phyloP scores from a whole-genome alignment of 2,888 invertebrate species.

The Lamproptera curius region DNA sequence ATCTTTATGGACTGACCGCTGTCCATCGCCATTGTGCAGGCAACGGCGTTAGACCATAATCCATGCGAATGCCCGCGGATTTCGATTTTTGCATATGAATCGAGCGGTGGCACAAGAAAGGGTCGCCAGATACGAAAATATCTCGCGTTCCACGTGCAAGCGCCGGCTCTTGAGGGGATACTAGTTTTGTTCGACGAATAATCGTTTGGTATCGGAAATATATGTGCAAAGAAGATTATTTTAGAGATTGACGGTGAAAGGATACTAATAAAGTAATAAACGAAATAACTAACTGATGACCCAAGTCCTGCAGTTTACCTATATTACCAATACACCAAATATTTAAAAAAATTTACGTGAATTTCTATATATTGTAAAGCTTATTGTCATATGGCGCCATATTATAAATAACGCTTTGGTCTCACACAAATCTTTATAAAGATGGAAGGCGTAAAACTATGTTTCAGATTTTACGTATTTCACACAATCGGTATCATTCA shows the following conservation, averaged over 20 bases:
- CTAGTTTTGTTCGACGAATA: too few species aligned
- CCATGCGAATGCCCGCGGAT: conserved; percentile 45
- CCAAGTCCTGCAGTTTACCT: background rate
- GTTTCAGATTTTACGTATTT: too few species aligned
- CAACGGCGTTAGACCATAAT: conserved; percentile 72
- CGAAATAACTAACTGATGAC: background rate
- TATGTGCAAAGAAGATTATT: too few species aligned
- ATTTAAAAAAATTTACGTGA: background rate
- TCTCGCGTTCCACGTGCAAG: conserved; percentile 7
- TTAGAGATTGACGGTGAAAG: too few species aligned
- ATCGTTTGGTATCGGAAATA: too few species aligned
- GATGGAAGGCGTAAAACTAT: too few species aligned
- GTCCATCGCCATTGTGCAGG: conserved; percentile 53
- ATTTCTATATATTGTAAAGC: too few species aligned
- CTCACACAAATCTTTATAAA: too few species aligned
- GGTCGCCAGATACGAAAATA: conserved; percentile 8
- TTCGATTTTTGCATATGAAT: conserved; percentile 63
- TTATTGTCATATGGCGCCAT: too few species aligned
- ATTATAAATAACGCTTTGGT: too few species aligned
- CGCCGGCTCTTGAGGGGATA: conserved; percentile 1
- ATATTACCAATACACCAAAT: background rate
- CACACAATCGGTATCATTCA: background rate
- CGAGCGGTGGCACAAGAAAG: conserved; percentile 27
- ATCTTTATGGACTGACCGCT: conserved; percentile 73
- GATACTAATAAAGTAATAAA: background rate